Conservation (phyloP, 92 coral and sea anemone species). For the Pocillopora meandrina region DNA sequence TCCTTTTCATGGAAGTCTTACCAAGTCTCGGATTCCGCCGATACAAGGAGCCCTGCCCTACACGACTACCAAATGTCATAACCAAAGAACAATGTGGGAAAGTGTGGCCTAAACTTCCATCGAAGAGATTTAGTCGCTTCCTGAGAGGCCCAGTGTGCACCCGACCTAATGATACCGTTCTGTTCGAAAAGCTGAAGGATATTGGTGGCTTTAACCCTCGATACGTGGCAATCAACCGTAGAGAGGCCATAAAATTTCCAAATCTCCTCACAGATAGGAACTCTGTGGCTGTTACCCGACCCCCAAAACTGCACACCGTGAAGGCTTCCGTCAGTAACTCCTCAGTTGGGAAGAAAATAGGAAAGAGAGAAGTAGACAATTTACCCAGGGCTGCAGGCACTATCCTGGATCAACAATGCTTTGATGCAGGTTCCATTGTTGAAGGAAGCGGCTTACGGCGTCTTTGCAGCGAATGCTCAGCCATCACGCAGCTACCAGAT, state of each 20-base stretch:
- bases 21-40: not conserved
- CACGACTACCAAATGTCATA: not conserved
- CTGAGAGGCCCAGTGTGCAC: not conserved
- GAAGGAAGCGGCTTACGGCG: not conserved
- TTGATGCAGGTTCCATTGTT: not conserved
- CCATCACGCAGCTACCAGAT: not conserved
- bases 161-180: not conserved
- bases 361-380: not conserved
- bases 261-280: constrained; percentile 12
- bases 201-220: constrained; percentile 42
- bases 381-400: not conserved
- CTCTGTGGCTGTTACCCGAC: not conserved
- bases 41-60: not conserved
- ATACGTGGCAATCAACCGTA: constrained; percentile 32
- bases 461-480: constrained; percentile 42
- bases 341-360: not conserved
- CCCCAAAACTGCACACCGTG: not conserved
- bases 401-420: not conserved
- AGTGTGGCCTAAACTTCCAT: not conserved
- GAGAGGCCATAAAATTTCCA: constrained; percentile 33
- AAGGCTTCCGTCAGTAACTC: too few species aligned
- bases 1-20: constrained; percentile 6
- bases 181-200: not conserved
- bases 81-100: constrained; percentile 1
- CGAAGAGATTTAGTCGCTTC: not conserved